Evolutionary conservation across 2,113 vertebrate species (phyloP), one percentile per base, ranked within the genome.

Genomic region (Dinomys branickii): DNA sequence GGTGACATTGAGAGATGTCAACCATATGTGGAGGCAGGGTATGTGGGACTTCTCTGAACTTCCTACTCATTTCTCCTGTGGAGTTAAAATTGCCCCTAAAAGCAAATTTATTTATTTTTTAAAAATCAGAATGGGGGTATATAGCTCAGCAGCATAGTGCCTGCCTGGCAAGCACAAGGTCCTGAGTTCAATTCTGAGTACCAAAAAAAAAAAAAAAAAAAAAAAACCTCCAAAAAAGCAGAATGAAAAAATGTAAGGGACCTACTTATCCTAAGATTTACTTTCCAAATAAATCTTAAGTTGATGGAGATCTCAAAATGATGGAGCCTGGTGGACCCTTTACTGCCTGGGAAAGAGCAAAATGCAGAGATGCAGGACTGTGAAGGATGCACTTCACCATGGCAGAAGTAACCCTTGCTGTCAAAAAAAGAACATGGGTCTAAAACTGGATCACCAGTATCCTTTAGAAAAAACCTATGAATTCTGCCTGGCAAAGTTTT

Each of bases 391-490:
- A 3, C 17, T 30, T 85, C 33, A 10, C 4, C 12, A 4, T 0
- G 2, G 71, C 78, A 28, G 38, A 94, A 44, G 54, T 22, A n/a
- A 67, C 44, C 56, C 56, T 50, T 65, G 2, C 35, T 35, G 12
- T 33, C 28, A 8, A 1, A 33, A 63, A 61, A 26, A 24, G 26
- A 52, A 3, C 35, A 4, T 0, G 1, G 59, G 13, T 9, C 24
- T 16, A 24, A 67, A 63, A 7, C 6, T 7, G 3, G 3, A 20
- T 13, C 73, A 0, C n/a, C 10, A 0, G 19, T 4, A 14, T n/a
- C 63, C 35, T 9, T 1, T 2, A 38, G 58, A 28, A 3, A 3
- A 7, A 38, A 30, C 14, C 7, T 2, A 1, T 0, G 50, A n/a
- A 2, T n/a, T 61, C 24, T 26, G 80, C 63, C n/a, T 13, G 22